A percentile compares a stretch with the other conserved stretches of the same genome.
These are phyloP conservation scores for Eolophus roseicapilla DNA, from an alignment of 2,113 vertebrate genomes.

Conservation along the genomic window DNA sequence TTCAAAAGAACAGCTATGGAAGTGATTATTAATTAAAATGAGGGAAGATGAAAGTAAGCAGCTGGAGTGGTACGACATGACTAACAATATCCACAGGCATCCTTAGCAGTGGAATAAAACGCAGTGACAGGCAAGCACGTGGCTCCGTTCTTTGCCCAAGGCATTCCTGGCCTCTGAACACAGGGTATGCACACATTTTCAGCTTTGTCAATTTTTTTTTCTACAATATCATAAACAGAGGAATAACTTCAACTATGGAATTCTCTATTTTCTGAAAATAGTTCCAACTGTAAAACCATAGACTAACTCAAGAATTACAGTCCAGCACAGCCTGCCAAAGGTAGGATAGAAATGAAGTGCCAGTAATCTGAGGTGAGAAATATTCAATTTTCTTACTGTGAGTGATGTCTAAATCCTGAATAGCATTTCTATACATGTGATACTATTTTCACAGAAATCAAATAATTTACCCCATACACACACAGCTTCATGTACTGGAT, in stretches of 20 bases:
- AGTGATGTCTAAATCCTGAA: not conserved
- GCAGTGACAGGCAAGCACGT: rapidly evolving
- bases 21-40: not conserved
- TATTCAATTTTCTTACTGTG: not conserved
- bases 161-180: not conserved
- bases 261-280: not conserved
- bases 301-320: not conserved
- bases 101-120: not conserved
- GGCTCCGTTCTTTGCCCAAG: not conserved
- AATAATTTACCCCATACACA: not conserved
- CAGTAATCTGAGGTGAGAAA: not conserved
- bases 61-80: not conserved
- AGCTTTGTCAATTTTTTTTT: rapidly evolving
- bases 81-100: not conserved
- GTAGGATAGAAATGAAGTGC: not conserved
- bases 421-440: not conserved
- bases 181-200: rapidly evolving
- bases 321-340: not conserved
- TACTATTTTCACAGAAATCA: not conserved
- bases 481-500: not conserved
- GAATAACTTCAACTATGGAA: not conserved
- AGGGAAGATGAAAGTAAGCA: not conserved
- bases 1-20: not conserved
- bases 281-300: not conserved
- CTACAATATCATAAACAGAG: not conserved